phyloP scores from a whole-genome alignment of 2,113 vertebrate species.

The Indicator indicator region DNA sequence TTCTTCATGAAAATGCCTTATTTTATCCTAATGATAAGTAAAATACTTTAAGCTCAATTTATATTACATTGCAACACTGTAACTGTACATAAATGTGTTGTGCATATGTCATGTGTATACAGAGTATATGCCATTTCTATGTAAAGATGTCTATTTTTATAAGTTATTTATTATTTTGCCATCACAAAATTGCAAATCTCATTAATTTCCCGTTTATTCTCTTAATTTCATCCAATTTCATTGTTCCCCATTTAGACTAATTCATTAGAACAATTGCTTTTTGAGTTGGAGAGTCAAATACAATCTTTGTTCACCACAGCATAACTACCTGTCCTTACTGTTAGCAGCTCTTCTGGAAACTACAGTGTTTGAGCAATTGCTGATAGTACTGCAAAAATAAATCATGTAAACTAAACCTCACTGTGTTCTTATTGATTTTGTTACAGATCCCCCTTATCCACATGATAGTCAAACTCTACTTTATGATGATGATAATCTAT shows the following conservation, averaged over 20 bases:
- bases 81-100: not conserved
- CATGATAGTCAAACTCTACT: not conserved
- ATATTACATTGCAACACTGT: not conserved
- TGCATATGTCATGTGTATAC: not conserved
- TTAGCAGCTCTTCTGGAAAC: conserved; percentile 7
- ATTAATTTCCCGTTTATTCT: not conserved
- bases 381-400: not conserved
- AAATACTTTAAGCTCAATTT: not conserved
- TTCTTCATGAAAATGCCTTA: not conserved
- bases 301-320: not conserved
- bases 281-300: not conserved
- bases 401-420: not conserved
- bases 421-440: not conserved
- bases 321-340: not conserved
- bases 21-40: not conserved
- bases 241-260: not conserved
- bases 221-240: not conserved
- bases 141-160: not conserved
- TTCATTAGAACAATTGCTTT: not conserved
- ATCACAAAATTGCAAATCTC: not conserved
- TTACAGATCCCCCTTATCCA: not conserved
- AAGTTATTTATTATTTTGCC: not conserved
- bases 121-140: not conserved
- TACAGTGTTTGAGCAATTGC: not conserved
- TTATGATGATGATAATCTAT: not conserved